Conservation (phyloP, 2,888 invertebrate species). For the Odontocolon sp. region DNA sequence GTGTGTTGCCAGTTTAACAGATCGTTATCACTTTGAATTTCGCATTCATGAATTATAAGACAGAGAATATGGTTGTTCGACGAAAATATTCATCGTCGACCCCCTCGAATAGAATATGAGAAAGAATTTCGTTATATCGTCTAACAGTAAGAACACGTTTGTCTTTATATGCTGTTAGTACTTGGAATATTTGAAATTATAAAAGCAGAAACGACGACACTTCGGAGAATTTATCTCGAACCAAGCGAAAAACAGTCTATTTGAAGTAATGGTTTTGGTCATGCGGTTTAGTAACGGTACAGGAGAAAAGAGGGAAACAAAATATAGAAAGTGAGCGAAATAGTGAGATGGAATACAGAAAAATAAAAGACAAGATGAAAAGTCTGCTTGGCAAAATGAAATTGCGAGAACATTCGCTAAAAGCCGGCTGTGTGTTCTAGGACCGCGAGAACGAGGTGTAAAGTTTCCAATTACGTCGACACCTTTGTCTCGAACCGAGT, state of each 20-base stretch:
- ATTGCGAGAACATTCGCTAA: slow-evolving; percentile 47
- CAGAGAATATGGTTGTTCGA: slow-evolving; percentile 18
- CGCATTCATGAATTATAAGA: slow-evolving; percentile 42
- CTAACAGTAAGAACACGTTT: slow-evolving; percentile 15
- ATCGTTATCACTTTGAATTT: slow-evolving; percentile 50
- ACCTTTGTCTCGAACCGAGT: slow-evolving; percentile 51
- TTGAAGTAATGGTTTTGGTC: slow-evolving; percentile 37
- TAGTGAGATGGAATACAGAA: neutral
- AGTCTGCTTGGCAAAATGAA: slow-evolving; percentile 49
- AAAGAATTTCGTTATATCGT: slow-evolving; percentile 32
- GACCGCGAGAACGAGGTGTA: slow-evolving; percentile 54
- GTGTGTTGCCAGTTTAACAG: neutral
- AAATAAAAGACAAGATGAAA: slow-evolving; percentile 19
- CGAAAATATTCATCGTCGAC: slow-evolving; percentile 27
- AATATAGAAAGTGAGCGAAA: neutral
- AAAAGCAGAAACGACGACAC: slow-evolving; percentile 5
- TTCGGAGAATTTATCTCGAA: slow-evolving; percentile 15
- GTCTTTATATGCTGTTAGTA: neutral
- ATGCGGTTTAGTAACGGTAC: slow-evolving; percentile 44
- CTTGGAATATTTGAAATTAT: neutral
- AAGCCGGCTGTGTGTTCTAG: slow-evolving; percentile 42
- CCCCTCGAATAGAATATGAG: slow-evolving; percentile 4
- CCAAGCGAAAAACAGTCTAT: slow-evolving; percentile 19
- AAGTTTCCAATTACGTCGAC: slow-evolving; percentile 59
- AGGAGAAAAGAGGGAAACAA: slow-evolving; percentile 23